These are phyloP conservation scores for Euura lappo DNA, from an alignment of 1,140 invertebrate species.

Conservation along the genomic window DNA sequence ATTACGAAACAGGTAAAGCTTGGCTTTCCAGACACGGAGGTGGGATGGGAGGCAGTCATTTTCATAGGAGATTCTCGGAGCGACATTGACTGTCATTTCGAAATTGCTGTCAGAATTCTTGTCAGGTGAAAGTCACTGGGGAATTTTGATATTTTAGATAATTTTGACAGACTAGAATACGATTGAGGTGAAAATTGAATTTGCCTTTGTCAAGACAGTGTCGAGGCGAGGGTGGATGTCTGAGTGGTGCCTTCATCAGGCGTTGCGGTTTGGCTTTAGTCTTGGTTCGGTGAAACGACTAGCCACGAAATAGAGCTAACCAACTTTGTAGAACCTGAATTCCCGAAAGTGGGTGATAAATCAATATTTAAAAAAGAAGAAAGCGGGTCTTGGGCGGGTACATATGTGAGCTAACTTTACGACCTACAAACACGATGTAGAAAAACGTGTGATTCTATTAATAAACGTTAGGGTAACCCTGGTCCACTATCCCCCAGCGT, in stretches of 20 bases:
- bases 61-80: conserved; percentile 25
- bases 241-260: not conserved
- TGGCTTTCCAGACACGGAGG: conserved; percentile 23
- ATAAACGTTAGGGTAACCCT: conserved; percentile 35
- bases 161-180: not conserved
- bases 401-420: conserved; percentile 48
- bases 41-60: conserved; percentile 8
- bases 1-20: conserved; percentile 37
- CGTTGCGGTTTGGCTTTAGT: conserved; percentile 31
- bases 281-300: not conserved
- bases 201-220: not conserved
- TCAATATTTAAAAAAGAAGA: conserved; percentile 42
- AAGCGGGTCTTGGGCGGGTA: conserved; percentile 34
- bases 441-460: conserved; percentile 39
- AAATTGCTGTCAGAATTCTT: too few relatives aligned
- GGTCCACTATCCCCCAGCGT: not conserved
- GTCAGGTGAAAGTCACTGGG: too few relatives aligned
- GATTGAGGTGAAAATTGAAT: not conserved
- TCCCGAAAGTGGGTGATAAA: conserved; percentile 42
- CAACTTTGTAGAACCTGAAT: conserved; percentile 14
- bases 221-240: not conserved
- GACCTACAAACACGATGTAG: conserved; percentile 33
- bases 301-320: conserved; percentile 2
- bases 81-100: not conserved
- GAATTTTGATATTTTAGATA: too few relatives aligned